Percentiles rank a stretch among this genome's conserved stretches.
These are phyloP conservation scores for Drosophila auraria DNA, from an alignment of 1,140 invertebrate species.

Conservation along the genomic window DNA sequence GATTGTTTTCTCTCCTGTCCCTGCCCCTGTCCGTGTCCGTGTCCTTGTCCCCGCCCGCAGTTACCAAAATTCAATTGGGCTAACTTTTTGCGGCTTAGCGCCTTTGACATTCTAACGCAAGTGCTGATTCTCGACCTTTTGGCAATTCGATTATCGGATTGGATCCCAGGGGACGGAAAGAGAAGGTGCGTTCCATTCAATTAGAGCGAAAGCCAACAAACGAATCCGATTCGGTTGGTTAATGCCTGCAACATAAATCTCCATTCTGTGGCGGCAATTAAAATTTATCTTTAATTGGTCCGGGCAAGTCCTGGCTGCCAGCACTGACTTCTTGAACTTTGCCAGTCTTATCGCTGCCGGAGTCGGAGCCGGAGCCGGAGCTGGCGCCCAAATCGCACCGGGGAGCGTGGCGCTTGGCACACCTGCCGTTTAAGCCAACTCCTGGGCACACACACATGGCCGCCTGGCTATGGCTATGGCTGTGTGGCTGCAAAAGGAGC, in stretches of 20 bases:
- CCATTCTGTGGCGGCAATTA: slow-evolving; percentile 73
- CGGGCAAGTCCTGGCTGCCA: slow-evolving; percentile 26
- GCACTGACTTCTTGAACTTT: slow-evolving; percentile 63
- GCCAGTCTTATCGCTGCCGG: slow-evolving; percentile 58
- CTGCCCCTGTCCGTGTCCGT: too few relatives aligned
- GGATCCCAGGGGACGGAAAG: neutral
- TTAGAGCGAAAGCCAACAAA: slow-evolving; percentile 41
- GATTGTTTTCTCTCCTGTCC: neutral
- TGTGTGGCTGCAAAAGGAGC: slow-evolving; percentile 52
- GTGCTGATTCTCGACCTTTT: slow-evolving; percentile 45
- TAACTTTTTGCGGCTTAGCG: slow-evolving; percentile 61
- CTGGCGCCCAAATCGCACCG: slow-evolving; percentile 53
- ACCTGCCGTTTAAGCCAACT: slow-evolving; percentile 65
- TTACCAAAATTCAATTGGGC: slow-evolving; percentile 56
- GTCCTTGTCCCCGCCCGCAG: neutral
- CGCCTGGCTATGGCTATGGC: neutral
- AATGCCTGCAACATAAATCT: slow-evolving; percentile 69
- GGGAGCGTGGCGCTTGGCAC: slow-evolving; percentile 59
- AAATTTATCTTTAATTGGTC: slow-evolving; percentile 81
- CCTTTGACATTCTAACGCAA: slow-evolving; percentile 55
- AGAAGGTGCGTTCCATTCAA: slow-evolving; percentile 43
- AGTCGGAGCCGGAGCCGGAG: neutral
- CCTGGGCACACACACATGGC: slow-evolving; percentile 11
- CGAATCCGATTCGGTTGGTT: slow-evolving; percentile 50
- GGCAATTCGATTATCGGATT: slow-evolving; percentile 31